Base-by-base conservation (phyloP, 2,888 invertebrate genomes). In the Thecophora atra region DNA sequence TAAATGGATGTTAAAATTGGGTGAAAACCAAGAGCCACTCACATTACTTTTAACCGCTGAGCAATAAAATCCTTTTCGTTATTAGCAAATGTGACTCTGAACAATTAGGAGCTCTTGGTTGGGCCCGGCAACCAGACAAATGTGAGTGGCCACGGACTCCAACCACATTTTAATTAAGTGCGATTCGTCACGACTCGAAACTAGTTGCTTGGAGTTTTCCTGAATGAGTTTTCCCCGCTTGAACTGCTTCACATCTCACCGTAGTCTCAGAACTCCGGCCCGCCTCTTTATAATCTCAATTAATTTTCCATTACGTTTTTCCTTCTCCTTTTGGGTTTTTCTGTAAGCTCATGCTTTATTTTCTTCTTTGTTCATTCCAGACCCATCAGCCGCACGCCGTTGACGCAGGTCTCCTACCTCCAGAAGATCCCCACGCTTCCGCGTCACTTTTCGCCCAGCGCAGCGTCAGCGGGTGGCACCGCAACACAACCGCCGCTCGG, bases 371-470 rank as follows among this genome's bases (percentile, higher is more conserved):
- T 52, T 66, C 58, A 65, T 80, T 81, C 30, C 80, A 85, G 85
- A 77, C 85, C 85, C 78, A 84, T 85, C 79, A 86, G 85, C 76
- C 84, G 85, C 68, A 85, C 85, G 69, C 85, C 85, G 70, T 79
- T 84, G 62, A 83, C 83, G 78, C 85, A 85, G 78, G 83, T 85
- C 73, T 85, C 85, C 24, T 86, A 85, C 78, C 81, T 85, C 67
- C 85, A 85, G 76, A 85, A 85, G 78, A 86, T 85, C 66, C 85
- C 86, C 54, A 85, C 85, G 47, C 76, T 85, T 75, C 85, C 85
- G 74, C 82, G 85, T 72, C 85, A 85, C 78, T 86, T 86, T 76
- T 85, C 85, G 64, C 84, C 83, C 74, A 63, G 63, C 30, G n/a
- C 63, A n/a, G 74, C 70, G 19, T 15, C 26, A 71, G 67, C 44